phyloP scores from a whole-genome alignment of 1,140 invertebrate species.

The Atta texana region DNA sequence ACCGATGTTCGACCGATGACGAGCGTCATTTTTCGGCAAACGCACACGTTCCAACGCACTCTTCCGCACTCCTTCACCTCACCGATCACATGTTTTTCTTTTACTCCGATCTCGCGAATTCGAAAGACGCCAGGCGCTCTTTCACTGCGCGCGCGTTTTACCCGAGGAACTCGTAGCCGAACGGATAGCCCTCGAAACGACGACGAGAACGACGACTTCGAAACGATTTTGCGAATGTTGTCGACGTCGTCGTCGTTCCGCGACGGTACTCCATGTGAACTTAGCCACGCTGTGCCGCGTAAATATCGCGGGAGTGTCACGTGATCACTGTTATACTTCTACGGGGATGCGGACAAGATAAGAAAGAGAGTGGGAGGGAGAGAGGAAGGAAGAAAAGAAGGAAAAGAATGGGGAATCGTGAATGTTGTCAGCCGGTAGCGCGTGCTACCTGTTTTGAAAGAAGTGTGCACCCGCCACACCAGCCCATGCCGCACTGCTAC shows the following conservation, averaged over 20 bases:
- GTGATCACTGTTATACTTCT: conserved; percentile 16
- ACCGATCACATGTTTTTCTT: conserved; percentile 45
- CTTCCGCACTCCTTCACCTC: conserved; percentile 26
- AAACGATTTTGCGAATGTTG: conserved; percentile 18
- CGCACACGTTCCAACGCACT: not conserved
- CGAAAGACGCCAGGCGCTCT: not conserved
- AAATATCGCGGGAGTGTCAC: conserved; percentile 39
- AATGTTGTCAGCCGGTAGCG: conserved; percentile 36
- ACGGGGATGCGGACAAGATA: not conserved
- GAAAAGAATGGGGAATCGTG: not conserved
- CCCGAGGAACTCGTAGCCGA: not conserved
- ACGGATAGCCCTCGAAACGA: not conserved
- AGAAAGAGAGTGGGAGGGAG: no score
- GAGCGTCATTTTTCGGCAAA: conserved; percentile 64
- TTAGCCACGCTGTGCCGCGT: not conserved
- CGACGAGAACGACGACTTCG: not conserved
- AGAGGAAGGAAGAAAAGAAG: no score
- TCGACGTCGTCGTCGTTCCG: conserved; percentile 42
- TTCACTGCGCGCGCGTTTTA: conserved; percentile 32
- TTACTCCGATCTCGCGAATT: not conserved
- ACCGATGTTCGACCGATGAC: conserved; percentile 45
- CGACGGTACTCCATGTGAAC: conserved; percentile 57
- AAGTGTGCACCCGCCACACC: conserved; percentile 79
- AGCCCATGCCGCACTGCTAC: conserved; percentile 81
- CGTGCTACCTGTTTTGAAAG: conserved; percentile 78